A percentile compares a stretch with the other conserved stretches of the same genome.
Evolutionary conservation across 2,113 vertebrate genomes (phyloP).

Genomic region (Microcebus griseorufus): DNA sequence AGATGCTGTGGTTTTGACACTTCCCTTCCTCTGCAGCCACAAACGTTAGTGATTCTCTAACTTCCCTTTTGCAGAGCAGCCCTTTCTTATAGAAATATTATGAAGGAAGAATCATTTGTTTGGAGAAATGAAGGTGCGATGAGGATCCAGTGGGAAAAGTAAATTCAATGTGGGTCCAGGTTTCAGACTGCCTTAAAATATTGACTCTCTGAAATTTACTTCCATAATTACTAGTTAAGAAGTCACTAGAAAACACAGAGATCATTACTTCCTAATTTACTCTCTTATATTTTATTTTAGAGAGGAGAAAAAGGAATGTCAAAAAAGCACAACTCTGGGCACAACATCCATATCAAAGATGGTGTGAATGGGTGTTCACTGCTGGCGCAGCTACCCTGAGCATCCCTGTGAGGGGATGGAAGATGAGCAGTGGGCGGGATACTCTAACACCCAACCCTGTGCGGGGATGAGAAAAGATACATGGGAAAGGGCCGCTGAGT

Average conservation of each 20-base stretch:
- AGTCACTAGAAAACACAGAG: background rate
- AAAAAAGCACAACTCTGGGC: background rate
- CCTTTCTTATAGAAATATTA: background rate
- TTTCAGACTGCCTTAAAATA: background rate
- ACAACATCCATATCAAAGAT: background rate
- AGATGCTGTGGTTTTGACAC: background rate
- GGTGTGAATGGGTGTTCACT: background rate
- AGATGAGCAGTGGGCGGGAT: rapidly evolving
- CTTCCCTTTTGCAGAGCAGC: background rate
- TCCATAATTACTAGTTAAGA: background rate
- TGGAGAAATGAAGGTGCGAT: background rate
- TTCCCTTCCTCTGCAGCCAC: background rate
- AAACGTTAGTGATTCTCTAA: background rate
- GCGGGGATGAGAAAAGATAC: background rate
- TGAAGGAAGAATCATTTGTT: background rate
- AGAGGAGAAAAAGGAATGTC: background rate
- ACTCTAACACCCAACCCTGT: background rate
- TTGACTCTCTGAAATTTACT: background rate
- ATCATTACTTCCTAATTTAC: background rate
- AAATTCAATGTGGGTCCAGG: background rate
- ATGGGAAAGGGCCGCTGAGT: background rate
- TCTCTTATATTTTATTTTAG: background rate
- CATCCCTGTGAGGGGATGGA: background rate
- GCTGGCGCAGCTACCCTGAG: background rate
- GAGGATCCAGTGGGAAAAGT: background rate